Evolutionary conservation across 2,888 invertebrate genomes (phyloP).

Genomic region (Bursaphelenchus okinawaensis): DNA sequence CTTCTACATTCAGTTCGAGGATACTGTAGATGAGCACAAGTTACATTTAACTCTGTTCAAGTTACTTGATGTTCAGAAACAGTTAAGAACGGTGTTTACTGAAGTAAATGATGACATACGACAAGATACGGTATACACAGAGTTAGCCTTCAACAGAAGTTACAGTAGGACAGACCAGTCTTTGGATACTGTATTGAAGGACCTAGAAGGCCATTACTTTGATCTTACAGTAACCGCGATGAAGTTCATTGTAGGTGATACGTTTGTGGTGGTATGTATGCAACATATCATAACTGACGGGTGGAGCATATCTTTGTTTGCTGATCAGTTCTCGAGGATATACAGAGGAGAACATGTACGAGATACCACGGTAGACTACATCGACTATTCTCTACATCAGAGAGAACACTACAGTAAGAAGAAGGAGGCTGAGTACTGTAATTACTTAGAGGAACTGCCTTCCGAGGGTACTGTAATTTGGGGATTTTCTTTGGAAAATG

Average conservation of each 20-base stretch:
- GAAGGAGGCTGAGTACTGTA: slow-evolving; percentile 13
- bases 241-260: slow-evolving; percentile 1
- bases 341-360: slow-evolving; percentile 8
- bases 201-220: slow-evolving; percentile 23
- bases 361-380: slow-evolving; percentile 4
- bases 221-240: slow-evolving; percentile 16
- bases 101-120: slow-evolving; percentile 1
- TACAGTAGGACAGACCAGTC: not conserved
- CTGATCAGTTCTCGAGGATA: slow-evolving; percentile 27
- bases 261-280: slow-evolving; percentile 35
- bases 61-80: slow-evolving; percentile 30
- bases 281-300: slow-evolving; percentile 55
- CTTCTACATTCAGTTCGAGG: slow-evolving; percentile 32
- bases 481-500: not conserved
- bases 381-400: slow-evolving; percentile 24
- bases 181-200: slow-evolving; percentile 6
- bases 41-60: slow-evolving; percentile 29
- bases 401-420: slow-evolving; percentile 10
- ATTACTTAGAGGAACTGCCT: slow-evolving; percentile 11
- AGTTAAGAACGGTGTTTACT: slow-evolving; percentile 31
- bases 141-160: not conserved
- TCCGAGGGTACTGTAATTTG: slow-evolving; percentile 9
- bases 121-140: slow-evolving; percentile 24
- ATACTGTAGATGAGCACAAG: slow-evolving; percentile 14
- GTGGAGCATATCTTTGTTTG: slow-evolving; percentile 53